Evolutionary conservation across 2,797 vertebrate genomes (phyloP), one percentile per base, ranked within the genome.

Genomic region (Chromis chromis): DNA sequence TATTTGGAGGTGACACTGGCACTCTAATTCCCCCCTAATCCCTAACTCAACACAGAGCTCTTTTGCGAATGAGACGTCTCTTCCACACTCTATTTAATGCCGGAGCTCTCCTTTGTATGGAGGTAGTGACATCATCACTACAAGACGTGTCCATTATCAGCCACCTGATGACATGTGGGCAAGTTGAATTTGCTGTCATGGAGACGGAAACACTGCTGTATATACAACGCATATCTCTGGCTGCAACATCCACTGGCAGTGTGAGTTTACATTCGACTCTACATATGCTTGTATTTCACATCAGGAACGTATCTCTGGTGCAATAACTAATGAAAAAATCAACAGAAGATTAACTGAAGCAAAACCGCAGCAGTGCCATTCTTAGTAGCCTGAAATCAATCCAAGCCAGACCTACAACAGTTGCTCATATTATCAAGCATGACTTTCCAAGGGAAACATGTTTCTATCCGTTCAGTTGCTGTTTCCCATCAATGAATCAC

Each of bases 1-100:
- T 87, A 66, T 92, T 91, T 88, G 61, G 89, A 91, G 88, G 91
- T 91, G 92, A 93, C 90, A 93, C 84, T 79, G 85, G 79, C 79
- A 79, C 84, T 83, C 77, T 91, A 91, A 93, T 92, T 86, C 84
- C 71, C 67, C 70, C 69, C 44, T 92, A 93, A 94, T 91, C 89
- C 88, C 58, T 83, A 91, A 91, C 80, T 91, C 90, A 92, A 92
- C 90, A 92, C 86, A 87, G 86, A 84, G 71, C 79, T 90, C 82
- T 86, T 76, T 76, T 83, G 87, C 79, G 24, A 92, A 90, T 82
- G 87, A 89, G 81, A 86, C 75, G 62, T 70, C 85, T 89, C 85
- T 85, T 89, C 89, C 75, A 87, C 74, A 69, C 84, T 84, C 70
- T 66, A 50, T 76, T 87, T 84, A 86, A 83, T 66, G 70, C 76